phyloP scores from a whole-genome alignment of 2,113 vertebrate genomes.

The Rhabdomys dilectus region DNA sequence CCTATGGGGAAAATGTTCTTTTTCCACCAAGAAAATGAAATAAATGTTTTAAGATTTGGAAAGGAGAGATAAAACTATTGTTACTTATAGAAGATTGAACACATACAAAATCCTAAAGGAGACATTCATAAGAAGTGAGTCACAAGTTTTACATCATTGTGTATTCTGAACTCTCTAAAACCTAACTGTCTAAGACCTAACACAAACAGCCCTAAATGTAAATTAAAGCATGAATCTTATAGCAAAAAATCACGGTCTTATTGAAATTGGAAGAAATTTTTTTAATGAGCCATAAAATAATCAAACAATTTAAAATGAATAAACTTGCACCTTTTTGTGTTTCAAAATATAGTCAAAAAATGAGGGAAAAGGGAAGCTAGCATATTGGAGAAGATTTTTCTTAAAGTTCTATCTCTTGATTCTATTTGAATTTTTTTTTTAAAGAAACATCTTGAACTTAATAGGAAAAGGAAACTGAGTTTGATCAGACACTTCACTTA shows the following conservation, averaged over 20 bases:
- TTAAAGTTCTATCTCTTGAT: not conserved
- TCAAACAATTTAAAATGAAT: not conserved
- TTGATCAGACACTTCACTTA: not conserved
- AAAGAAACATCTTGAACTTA: not conserved
- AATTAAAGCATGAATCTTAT: not conserved
- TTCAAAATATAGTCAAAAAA: slow-evolving; percentile 12
- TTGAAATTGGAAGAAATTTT: not conserved
- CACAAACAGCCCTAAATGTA: not conserved
- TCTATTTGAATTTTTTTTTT: not conserved
- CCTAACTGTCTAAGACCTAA: not conserved
- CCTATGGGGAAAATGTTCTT: not conserved
- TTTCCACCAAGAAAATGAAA: not conserved
- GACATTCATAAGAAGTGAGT: not conserved
- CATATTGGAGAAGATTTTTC: not conserved
- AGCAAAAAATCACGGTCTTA: not conserved
- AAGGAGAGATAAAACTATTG: not conserved
- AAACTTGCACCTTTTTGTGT: not conserved
- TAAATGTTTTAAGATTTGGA: not conserved
- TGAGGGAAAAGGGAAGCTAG: not conserved
- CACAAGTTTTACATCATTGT: not conserved
- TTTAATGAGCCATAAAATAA: not conserved
- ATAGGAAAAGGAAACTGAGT: not conserved
- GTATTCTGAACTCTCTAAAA: not conserved
- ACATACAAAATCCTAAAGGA: not conserved
- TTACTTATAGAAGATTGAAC: not conserved